phyloP scores from a whole-genome alignment of 2,888 invertebrate species.

The Spisula subtruncata region DNA sequence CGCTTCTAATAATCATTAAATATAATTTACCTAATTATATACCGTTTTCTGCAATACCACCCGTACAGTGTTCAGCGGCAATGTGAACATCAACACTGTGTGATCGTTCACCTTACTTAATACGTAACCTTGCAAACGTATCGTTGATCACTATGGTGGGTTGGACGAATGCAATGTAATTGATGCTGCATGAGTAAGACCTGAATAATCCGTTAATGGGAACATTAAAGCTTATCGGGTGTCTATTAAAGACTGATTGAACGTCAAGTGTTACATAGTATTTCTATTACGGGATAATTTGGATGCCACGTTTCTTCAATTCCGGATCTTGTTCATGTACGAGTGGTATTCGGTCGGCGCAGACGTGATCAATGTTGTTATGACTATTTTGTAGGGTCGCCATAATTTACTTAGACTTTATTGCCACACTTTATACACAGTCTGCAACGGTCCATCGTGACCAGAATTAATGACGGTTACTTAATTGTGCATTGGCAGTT shows the following conservation, averaged over 20 bases:
- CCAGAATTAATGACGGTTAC: too few species aligned
- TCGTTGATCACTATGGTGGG: neutral
- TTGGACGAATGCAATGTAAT: neutral
- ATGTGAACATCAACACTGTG: neutral
- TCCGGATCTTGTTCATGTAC: neutral
- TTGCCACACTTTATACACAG: too few species aligned
- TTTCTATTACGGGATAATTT: too few species aligned
- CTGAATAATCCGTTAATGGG: too few species aligned
- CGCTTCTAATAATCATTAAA: neutral
- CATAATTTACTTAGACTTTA: too few species aligned
- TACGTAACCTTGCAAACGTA: too few species aligned
- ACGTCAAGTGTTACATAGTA: slow-evolving; percentile 9
- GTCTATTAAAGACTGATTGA: slow-evolving; percentile 13
- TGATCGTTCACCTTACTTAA: too few species aligned
- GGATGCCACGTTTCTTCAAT: too few species aligned
- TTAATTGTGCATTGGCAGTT: too few species aligned
- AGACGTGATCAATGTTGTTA: slow-evolving; percentile 11
- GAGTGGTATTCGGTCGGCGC: neutral
- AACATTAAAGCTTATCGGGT: slow-evolving; percentile 18
- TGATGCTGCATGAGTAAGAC: neutral
- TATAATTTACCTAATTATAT: slow-evolving; percentile 1
- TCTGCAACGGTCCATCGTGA: neutral
- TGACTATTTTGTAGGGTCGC: slow-evolving; percentile 7
- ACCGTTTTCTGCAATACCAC: neutral
- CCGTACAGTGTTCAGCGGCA: neutral